Evolutionary conservation across 2,113 vertebrate genomes (phyloP).

Genomic region (Pithys albifrons): DNA sequence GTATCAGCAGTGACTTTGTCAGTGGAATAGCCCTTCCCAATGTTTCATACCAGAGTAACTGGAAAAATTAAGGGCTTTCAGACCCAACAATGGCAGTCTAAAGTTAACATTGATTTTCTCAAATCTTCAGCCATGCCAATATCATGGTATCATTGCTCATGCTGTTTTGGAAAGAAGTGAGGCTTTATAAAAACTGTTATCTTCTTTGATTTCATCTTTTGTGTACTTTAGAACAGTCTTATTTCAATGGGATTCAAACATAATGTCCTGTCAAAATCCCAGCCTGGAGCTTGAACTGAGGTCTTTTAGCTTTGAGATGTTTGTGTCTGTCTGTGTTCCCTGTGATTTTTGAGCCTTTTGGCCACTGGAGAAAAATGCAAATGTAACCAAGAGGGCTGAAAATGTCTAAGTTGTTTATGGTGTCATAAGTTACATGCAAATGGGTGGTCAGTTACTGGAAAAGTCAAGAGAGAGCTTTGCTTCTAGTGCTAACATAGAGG

Average conservation of each 20-base stretch:
- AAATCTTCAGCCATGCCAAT: not conserved
- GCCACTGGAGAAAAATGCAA: accelerated
- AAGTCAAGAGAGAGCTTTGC: not conserved
- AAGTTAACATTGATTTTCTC: not conserved
- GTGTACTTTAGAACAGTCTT: not conserved
- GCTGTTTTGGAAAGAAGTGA: not conserved
- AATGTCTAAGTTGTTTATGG: not conserved
- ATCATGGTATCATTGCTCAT: not conserved
- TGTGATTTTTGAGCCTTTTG: not conserved
- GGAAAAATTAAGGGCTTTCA: not conserved
- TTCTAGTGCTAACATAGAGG: not conserved
- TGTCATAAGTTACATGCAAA: not conserved
- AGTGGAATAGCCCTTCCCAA: not conserved
- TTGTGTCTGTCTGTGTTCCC: not conserved
- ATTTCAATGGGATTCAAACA: not conserved
- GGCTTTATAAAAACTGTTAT: not conserved
- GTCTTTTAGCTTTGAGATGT: not conserved
- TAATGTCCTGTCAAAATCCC: not conserved
- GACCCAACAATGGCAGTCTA: not conserved
- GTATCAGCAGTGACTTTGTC: not conserved
- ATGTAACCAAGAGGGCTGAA: not conserved
- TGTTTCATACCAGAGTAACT: not conserved
- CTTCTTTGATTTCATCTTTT: not conserved
- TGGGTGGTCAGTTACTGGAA: not conserved
- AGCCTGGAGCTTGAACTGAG: not conserved